These are phyloP conservation scores for Palythoa grandiflora DNA, from an alignment of 92 coral and sea anemone species.

Conservation along the genomic window DNA sequence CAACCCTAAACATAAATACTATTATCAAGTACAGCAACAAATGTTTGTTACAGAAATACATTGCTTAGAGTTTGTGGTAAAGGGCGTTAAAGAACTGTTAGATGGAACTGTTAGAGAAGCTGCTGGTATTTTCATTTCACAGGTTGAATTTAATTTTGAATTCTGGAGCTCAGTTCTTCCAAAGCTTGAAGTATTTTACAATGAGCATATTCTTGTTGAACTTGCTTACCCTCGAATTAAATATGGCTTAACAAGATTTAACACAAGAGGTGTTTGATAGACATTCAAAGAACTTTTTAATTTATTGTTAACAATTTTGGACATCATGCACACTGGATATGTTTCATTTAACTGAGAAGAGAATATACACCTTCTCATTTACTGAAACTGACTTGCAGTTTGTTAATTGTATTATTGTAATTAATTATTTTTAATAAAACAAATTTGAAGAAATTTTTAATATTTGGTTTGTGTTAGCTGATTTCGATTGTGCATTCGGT, in stretches of 20 bases:
- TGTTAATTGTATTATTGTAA: background rate
- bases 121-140: constrained; percentile 35
- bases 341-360: no score
- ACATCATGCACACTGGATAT: no score
- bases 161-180: constrained; percentile 44
- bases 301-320: background rate
- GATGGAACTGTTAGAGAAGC: constrained; percentile 38
- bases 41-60: no score
- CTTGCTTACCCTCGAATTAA: constrained; percentile 62
- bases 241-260: constrained; percentile 42
- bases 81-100: constrained; percentile 34
- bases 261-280: constrained; percentile 12
- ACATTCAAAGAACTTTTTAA: background rate
- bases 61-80: no score
- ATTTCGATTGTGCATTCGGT: background rate
- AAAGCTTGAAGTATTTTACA: constrained; percentile 55
- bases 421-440: background rate
- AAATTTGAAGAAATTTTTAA: background rate
- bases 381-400: background rate
- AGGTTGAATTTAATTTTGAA: constrained; percentile 23
- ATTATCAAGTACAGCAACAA: no score
- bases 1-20: no score
- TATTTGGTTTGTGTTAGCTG: background rate
- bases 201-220: constrained; percentile 47
- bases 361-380: no score